Base-by-base conservation (phyloP, 1,140 invertebrate species). In the Hermetia illucens region DNA sequence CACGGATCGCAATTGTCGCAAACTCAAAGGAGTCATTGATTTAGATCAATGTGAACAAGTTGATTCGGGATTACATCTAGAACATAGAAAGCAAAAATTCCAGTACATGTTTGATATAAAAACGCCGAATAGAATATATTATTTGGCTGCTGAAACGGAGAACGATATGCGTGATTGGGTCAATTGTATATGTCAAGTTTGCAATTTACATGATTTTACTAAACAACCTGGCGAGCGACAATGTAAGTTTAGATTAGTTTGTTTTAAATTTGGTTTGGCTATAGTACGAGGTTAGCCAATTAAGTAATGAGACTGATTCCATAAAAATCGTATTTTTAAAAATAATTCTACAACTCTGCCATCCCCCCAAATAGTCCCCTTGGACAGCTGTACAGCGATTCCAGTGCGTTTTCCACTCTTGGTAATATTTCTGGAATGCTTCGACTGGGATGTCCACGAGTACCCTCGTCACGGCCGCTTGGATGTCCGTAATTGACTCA, bases 11-110 rank as follows among this genome's bases (percentile, higher is more conserved):
- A 75, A 79, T 47, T 82, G 83, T 53, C 73, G 78, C 46, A 88
- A 87, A 55, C 64, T 85, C 36, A 94, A 94, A 64, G 90, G 91
- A 43, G 74, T 76, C 43, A 93, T 96, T 42, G 83, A 94, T 71
- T 70, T 96, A 45, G 88, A 93, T 70, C 82, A 92, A 55, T 94
- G 90, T 65, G 88, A 93, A 66, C 88, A 94, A 71, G 90, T 90
- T 39, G 85, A 90, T 64, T 79, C 81, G 40, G 86, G 85, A n/a
- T 65, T 89, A 33, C 74, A 77, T 46, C 77, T 87, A 62, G 79
- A 86, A 61, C 74, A 81, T 49, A 70, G 73, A 34, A 86, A 82
- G 53, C 74, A 82, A 48, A 82, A 83, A 51, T 84, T 87, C 60
- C 78, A 74, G 44, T 80, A 77, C 43, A 86, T 91, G 66, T 92